Base-by-base conservation (phyloP, 2,888 invertebrate species). In the Diaprepes abbreviatus region DNA sequence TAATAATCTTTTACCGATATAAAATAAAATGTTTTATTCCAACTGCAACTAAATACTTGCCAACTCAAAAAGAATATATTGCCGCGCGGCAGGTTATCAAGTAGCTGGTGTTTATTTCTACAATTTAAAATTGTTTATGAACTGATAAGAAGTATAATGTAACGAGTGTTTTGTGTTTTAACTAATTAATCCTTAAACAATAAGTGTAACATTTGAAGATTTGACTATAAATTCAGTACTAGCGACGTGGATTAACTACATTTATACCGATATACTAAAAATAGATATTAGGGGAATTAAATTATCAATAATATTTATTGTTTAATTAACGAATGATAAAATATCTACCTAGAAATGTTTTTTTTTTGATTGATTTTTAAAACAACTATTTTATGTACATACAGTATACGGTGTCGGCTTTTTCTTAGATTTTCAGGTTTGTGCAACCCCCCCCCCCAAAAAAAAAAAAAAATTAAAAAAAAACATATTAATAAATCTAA, bases 91-190 rank as follows among this genome's bases (percentile, higher is more conserved):
- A 52, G 28, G 28, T 52, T 50, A 60, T 45, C 48, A 36, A 50
- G 35, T 50, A n/a, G 21, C 17, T 16, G 10, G 16, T 4, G 36
- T 35, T 50, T 62, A 36, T 38, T 50, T 62, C 28, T 36, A 50
- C 28, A 38, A 12, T 35, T 35, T 33, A 21, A 62, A 50, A 62
- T 62, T 50, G 33, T 60, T 50, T 48, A 12, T 50, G 17, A 50
- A 62, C 50, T 62, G 62, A 62, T 62, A 62, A 62, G 36, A 9
- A 6, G 12, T n/a, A 12, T 36, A 36, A 19, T 24, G n/a, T 21
- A 10, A 24, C 12, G 4, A 24, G 10, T 24, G 45, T 35, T 35
- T 35, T 35, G 9, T n/a, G n/a, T 5, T 31, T 50, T 21, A 28
- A 3, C 50, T 31, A 31, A 50, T 31, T 50, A 31, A 14, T 9